phyloP scores from a whole-genome alignment of 2,113 vertebrate genomes.

The Ceyx cyanopectus region DNA sequence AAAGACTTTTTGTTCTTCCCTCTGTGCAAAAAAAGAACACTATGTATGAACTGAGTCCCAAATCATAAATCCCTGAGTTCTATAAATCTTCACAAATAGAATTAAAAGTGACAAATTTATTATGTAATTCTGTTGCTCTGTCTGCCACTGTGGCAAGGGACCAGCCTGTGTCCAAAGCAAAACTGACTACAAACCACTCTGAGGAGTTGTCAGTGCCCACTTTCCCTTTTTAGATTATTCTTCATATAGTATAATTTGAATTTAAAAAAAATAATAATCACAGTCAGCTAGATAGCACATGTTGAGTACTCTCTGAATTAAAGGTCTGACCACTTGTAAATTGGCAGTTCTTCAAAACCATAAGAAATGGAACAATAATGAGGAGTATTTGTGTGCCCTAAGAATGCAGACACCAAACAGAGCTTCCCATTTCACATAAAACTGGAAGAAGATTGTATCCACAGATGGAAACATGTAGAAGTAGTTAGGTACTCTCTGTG shows the following conservation, averaged over 20 bases:
- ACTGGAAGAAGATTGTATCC: background rate
- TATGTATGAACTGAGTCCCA: slow-evolving; percentile 4
- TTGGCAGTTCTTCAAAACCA: background rate
- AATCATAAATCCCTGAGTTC: slow-evolving; percentile 41
- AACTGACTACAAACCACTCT: background rate
- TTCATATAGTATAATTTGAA: background rate
- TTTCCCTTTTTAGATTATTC: background rate
- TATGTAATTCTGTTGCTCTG: background rate
- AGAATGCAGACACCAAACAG: background rate
- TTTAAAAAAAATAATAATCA: background rate
- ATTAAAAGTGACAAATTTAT: slow-evolving; percentile 42
- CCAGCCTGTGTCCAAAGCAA: background rate
- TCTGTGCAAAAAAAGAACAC: slow-evolving; percentile 19
- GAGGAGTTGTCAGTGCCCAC: background rate
- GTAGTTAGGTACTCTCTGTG: background rate
- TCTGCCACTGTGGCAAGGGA: slow-evolving; percentile 15
- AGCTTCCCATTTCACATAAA: background rate
- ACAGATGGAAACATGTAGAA: background rate
- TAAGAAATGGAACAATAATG: background rate
- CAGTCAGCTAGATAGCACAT: background rate
- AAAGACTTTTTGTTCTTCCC: slow-evolving; percentile 42
- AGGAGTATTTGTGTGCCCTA: background rate
- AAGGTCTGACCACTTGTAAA: background rate
- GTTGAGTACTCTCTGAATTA: background rate
- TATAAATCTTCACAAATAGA: slow-evolving; percentile 36